Evolutionary conservation across 2,797 vertebrate species (phyloP).

Genomic region (Pseudomugil gertrudae): DNA sequence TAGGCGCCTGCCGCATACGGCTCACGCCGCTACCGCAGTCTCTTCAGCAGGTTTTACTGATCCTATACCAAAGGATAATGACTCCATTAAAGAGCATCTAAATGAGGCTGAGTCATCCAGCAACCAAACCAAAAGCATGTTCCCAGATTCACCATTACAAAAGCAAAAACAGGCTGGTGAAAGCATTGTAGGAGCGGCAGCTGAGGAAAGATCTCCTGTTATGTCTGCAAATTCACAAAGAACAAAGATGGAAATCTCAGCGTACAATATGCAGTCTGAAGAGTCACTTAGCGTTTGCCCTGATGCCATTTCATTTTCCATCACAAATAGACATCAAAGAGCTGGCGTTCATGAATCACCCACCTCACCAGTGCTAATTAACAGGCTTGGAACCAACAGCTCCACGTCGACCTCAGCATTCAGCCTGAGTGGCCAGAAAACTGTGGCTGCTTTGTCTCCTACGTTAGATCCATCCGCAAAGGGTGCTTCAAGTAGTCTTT

Average conservation of each 20-base stretch:
- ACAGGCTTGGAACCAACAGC: conserved; percentile 4
- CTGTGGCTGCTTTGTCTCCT: conserved; percentile 10
- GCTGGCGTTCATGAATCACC: background rate
- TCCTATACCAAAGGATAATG: conserved; percentile 1
- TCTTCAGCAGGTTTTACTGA: background rate
- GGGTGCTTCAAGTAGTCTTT: conserved; percentile 9
- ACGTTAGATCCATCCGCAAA: conserved; percentile 21
- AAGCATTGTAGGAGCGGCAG: background rate
- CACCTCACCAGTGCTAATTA: background rate
- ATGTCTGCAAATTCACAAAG: conserved; percentile 3
- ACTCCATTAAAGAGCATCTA: conserved; percentile 5
- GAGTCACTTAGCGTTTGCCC: conserved; percentile 13
- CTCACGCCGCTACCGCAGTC: background rate
- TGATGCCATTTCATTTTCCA: background rate
- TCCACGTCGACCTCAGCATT: conserved; percentile 25
- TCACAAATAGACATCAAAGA: background rate
- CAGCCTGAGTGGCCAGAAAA: conserved; percentile 30
- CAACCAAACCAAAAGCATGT: background rate
- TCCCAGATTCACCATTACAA: background rate
- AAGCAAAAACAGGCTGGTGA: conserved; percentile 6
- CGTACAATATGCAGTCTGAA: background rate
- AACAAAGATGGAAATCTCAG: background rate
- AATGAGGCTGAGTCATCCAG: conserved; percentile 4
- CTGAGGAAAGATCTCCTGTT: background rate
- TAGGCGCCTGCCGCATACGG: background rate